These are phyloP conservation scores for Hyperoodon ampullatus DNA, from an alignment of 2,113 vertebrate species.

Conservation along the genomic window DNA sequence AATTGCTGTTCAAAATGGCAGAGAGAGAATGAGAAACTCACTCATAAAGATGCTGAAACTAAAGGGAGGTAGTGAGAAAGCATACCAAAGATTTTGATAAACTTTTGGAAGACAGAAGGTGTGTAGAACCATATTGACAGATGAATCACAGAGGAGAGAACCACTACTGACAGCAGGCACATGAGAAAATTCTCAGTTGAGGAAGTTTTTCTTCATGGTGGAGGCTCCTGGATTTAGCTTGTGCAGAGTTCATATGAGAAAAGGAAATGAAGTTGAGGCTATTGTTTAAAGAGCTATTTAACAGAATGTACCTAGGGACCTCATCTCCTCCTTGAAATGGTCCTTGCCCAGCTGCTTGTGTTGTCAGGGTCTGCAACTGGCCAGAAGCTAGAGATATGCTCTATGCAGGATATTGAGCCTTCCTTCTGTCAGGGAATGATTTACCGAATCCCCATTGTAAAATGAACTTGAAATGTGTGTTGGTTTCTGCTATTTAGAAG, in stretches of 20 bases:
- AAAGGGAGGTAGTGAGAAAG: background rate
- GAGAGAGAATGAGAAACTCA: background rate
- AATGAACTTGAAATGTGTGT: background rate
- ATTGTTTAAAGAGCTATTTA: background rate
- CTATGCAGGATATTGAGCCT: background rate
- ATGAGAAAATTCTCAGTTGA: background rate
- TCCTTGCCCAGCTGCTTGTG: background rate
- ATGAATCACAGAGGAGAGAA: background rate
- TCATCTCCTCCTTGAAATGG: background rate
- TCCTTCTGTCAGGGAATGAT: background rate
- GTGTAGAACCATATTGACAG: background rate
- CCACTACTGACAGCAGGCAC: background rate
- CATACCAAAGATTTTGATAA: background rate
- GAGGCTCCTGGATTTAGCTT: background rate
- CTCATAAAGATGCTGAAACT: background rate
- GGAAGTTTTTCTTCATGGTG: background rate
- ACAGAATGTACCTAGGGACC: background rate
- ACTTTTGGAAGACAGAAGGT: background rate
- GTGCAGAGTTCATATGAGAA: background rate
- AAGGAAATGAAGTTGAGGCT: background rate
- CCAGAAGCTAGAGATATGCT: background rate
- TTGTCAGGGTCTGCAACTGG: background rate
- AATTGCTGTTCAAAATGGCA: constrained; percentile 3
- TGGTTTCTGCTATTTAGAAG: background rate
- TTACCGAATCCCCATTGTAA: background rate